Base-by-base conservation (phyloP, 1,140 invertebrate genomes). In the Diorhabda elongata region DNA sequence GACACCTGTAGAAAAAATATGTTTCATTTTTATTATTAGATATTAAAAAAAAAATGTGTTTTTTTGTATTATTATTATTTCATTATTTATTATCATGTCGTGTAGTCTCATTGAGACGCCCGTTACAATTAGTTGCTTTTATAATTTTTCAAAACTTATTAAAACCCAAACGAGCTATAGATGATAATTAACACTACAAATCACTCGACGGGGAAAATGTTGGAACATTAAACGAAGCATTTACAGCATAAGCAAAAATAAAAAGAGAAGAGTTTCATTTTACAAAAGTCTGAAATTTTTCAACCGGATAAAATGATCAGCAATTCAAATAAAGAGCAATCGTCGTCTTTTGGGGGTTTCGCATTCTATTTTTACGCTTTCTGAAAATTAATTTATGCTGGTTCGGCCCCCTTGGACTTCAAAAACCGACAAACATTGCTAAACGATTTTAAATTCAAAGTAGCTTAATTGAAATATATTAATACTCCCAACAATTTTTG, bases 221-320 rank as follows among this genome's bases (percentile, higher is more conserved):
- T 26, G 26, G 26, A 26, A 43, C 8, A 43, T 44, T 62, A 66
- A 70, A 70, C 69, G 69, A 66, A 70, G 58, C 69, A 58, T 70
- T 66, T 66, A 60, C 60, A 60, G 3, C 3, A 56, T 8, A 41
- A 26, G 59, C 43, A 70, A 52, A 52, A 61, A 70, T 68, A 73
- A 74, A 73, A 57, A 58, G 68, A 66, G 44, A 70, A 56, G 56
- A 61, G 56, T 57, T 63, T 58, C 58, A 75, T 70, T 73, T 65
- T 60, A 73, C 72, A 76, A 76, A 75, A 75, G 73, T 43, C 69
- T 75, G 76, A 71, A 78, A 75, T 69, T 77, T 74, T 65, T 66
- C 73, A 70, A 73, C 77, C 77, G 77, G 70, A 78, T 76, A 77
- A 77, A 78, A 76, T 77, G 75, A 78, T 78, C 77, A 78, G 76